Evolutionary conservation across 2,888 invertebrate genomes (phyloP), one percentile per base, ranked within the genome.

Genomic region (Adineta ricciae): DNA sequence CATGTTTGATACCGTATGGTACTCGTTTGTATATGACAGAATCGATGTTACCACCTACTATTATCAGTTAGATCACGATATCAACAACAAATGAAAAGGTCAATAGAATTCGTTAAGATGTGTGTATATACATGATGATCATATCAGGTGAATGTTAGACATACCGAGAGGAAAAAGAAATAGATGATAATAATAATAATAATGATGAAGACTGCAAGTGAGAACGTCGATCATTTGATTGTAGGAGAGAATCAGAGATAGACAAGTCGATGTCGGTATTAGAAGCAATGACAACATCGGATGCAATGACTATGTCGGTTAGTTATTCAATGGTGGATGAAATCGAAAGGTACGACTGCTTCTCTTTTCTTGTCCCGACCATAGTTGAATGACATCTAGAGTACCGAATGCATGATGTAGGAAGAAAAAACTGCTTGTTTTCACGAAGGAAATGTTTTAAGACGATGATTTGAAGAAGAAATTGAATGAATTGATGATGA

Each of bases 331-430:
- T 64, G n/a, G n/a, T n/a, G 14, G 32, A 64, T 64, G 64, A 64
- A 19, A 36, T 64, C 5, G 64, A 64, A 2, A 64, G 14, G 64
- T 64, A 64, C 27, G 5, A 32, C 1, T 32, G 1, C 8, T 32
- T 64, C 7, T 64, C 32, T 32, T 19, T 50, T 50, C 9, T 50
- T 7, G 19, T 50, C n/a, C 11, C n/a, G 32, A 64, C 64, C 64
- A 64, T 64, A 64, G 64, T 36, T 14, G 64, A 64, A 64, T 64
- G 64, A 64, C 64, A 64, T 64, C 64, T 64, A 64, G 64, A 16
- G 27, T 64, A 46, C 5, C 11, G 46, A 46, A 46, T 46, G 46
- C 5, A 46, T 46, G 46, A 46, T 46, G 11, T 46, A 46, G 46
- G 11, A 46, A 11, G 11, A 46, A 46, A 11, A 46, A 46, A 46